Percentiles rank a stretch among this genome's conserved stretches.
Evolutionary conservation across 2,888 invertebrate genomes (phyloP).

Genomic region (Caenorhabditis sp.): DNA sequence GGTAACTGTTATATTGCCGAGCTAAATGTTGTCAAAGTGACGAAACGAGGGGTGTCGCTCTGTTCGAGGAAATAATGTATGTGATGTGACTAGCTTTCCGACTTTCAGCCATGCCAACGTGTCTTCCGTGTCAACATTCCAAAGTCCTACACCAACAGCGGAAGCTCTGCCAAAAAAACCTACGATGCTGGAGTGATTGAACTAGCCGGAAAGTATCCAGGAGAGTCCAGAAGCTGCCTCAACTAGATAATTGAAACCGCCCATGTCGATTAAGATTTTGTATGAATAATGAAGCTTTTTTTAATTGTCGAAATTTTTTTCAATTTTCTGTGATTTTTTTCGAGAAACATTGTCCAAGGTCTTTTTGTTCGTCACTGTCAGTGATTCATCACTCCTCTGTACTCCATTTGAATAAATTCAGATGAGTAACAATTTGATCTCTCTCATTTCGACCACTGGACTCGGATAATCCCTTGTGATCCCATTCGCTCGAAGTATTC

Average conservation of each 20-base stretch:
- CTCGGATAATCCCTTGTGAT: not conserved
- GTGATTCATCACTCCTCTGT: too few relatives aligned
- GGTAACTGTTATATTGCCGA: too few relatives aligned
- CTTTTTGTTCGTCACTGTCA: too few relatives aligned
- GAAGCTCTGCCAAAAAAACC: conserved; percentile 67
- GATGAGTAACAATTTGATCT: conserved; percentile 3
- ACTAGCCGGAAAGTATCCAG: conserved; percentile 72
- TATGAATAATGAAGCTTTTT: conserved; percentile 1
- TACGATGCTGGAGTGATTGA: conserved; percentile 70
- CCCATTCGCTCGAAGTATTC: not conserved
- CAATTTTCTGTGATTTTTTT: not conserved
- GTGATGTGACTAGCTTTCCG: not conserved
- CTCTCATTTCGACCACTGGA: not conserved
- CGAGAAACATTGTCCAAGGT: too few relatives aligned
- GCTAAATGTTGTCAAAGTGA: too few relatives aligned
- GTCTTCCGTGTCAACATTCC: conserved; percentile 73
- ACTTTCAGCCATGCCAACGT: conserved; percentile 73
- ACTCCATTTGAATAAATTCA: too few relatives aligned
- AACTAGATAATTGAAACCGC: conserved; percentile 10
- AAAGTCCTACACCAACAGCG: conserved; percentile 66
- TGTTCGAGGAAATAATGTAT: too few relatives aligned
- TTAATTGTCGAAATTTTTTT: not conserved
- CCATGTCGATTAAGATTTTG: not conserved
- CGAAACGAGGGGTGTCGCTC: too few relatives aligned
- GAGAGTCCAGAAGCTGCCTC: conserved; percentile 70